Percentiles rank a stretch among this genome's conserved stretches.
These are phyloP conservation scores for Rhinoderma darwinii DNA, from an alignment of 2,113 vertebrate species.

Conservation along the genomic window DNA sequence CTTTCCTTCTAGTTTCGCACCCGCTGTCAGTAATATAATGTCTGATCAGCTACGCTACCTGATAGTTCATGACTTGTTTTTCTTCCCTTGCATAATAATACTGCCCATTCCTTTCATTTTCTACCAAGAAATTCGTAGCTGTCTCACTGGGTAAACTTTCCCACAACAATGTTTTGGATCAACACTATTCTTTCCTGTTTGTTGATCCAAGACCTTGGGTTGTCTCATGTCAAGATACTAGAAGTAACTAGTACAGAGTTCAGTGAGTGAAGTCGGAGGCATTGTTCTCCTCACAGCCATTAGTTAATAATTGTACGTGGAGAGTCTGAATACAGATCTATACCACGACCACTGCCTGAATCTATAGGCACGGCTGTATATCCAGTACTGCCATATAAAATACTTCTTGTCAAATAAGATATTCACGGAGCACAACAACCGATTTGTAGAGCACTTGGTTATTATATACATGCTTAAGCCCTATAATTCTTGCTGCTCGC, in stretches of 20 bases:
- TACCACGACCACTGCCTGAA: background rate
- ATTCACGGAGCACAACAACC: no score
- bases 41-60: constrained; percentile 50
- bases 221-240: constrained; percentile 1
- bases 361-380: background rate
- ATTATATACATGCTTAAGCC: no score
- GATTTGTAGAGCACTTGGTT: no score
- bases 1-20: constrained; percentile 37
- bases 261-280: background rate
- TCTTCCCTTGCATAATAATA: constrained; percentile 42
- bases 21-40: constrained; percentile 41
- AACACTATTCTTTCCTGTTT: background rate
- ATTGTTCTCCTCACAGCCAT: background rate
- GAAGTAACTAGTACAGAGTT: background rate
- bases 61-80: constrained; percentile 57
- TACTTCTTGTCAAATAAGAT: no score
- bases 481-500: no score
- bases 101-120: constrained; percentile 37
- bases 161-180: constrained; percentile 17
- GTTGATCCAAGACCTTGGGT: background rate
- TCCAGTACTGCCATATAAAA: no score
- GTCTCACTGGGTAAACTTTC: constrained; percentile 37
- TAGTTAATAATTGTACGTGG: constrained; percentile 6
- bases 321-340: background rate
- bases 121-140: background rate